A percentile compares a stretch with the other conserved stretches of the same genome.
Conservation (phyloP, 2,113 vertebrate species). For the Okapia johnstoni region DNA sequence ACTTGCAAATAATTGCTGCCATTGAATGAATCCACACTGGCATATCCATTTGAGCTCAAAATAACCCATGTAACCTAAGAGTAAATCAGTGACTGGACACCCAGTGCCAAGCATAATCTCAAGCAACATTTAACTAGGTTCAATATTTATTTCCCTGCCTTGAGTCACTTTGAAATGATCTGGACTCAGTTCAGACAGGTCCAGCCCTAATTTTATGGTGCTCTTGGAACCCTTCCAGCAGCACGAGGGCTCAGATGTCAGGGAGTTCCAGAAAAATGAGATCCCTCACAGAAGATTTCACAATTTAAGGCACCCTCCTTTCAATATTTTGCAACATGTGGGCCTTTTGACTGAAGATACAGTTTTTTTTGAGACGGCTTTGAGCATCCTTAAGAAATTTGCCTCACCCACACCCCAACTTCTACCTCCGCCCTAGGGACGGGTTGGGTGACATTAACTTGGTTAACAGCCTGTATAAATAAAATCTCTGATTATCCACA, state of each 20-base stretch:
- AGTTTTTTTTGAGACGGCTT: conserved; percentile 4
- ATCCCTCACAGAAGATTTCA: conserved; percentile 62
- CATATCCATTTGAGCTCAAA: conserved; percentile 69
- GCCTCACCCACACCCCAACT: not conserved
- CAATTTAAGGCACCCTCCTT: conserved; percentile 46
- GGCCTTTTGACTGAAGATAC: not conserved
- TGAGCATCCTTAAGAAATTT: not conserved
- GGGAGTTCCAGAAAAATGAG: conserved; percentile 72
- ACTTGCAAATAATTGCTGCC: conserved; percentile 68
- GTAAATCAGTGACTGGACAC: conserved; percentile 73
- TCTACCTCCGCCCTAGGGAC: not conserved
- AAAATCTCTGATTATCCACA: not conserved
- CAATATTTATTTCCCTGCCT: conserved; percentile 74
- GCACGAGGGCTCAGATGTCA: conserved; percentile 62
- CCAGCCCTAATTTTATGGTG: conserved; percentile 70
- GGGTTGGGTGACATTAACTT: not conserved
- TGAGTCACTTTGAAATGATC: conserved; percentile 76
- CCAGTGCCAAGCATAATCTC: conserved; percentile 76
- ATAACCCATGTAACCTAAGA: conserved; percentile 72
- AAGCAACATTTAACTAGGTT: conserved; percentile 77
- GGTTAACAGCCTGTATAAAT: not conserved
- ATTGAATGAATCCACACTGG: conserved; percentile 67
- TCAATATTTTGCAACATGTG: conserved; percentile 49
- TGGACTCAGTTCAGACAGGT: conserved; percentile 67
- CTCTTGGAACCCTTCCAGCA: conserved; percentile 64